Base-by-base conservation (phyloP, 2,113 vertebrate genomes). In the Beaufortia kweichowensis region DNA sequence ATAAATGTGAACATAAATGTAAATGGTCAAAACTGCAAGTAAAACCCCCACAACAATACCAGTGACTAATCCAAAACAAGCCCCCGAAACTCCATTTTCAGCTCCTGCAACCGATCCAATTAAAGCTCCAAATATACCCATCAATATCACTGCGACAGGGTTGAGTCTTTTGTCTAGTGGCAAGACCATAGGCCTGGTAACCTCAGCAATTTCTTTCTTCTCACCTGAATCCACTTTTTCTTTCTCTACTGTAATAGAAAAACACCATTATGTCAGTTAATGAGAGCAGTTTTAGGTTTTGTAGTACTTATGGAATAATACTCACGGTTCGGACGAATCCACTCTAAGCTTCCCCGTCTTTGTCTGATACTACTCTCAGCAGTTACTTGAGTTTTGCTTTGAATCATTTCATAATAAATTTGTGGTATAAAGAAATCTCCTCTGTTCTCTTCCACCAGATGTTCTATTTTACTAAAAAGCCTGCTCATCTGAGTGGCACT, bases 21-120 rank as follows among this genome's bases (percentile, higher is more conserved):
- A 53, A 26, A 15, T 53, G 28, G 0, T 15, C 10, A 50, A 6
- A 68, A 5, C 8, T 1, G 75, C n/a, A 1, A 81, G 2, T 12
- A 61, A 61, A 29, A 68, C 0, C 0, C 61, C 48, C 48, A 80
- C 24, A 19, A 62, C 0, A 7, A 46, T 12, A 10, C 78, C 82
- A 60, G 35, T 4, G 2, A 73, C 0, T 21, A 78, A 21, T 35
- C 78, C 82, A 2, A 1, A 0, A 21, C 23, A 41, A 29, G 64
- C 21, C 4, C 78, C 75, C 4, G 6, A 2, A 23, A 68, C 59
- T 48, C 78, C 78, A 68, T 39, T 4, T 43, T 61, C 9, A 31
- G 78, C 75, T 57, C 81, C 78, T 19, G 67, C 64, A 12, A 83
- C 69, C 15, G 81, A 24, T 15, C 78, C 82, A 12, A 80, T 3